Evolutionary conservation across 2,113 vertebrate genomes (phyloP), one percentile per base, ranked within the genome.

Genomic region (Scophthalmus maximus): DNA sequence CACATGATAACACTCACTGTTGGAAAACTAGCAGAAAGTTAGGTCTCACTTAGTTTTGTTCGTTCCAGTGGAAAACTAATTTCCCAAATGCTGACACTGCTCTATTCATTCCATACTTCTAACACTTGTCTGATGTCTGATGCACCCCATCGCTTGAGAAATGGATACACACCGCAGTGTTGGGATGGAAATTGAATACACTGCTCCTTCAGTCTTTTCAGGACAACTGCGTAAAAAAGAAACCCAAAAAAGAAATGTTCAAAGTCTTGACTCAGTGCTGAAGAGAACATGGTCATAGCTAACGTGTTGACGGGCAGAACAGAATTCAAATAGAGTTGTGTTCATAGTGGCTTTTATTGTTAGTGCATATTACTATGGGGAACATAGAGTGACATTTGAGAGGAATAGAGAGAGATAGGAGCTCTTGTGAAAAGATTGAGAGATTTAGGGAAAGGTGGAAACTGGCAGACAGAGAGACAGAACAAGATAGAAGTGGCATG

Each of bases 401-500:
- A 67, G 30, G 29, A 15, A 36, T 22, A 44, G 34, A 36, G 58
- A 27, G 17, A 46, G 29, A 30, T 32, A n/a, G 12, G 36, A 59
- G 73, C 72, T 73, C 52, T 67, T 66, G 29, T 64, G 56, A 83
- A 73, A 76, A 78, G 65, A 79, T 64, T 60, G 76, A 76, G 75
- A 77, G 67, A 80, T 73, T 82, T 78, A 36, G 42, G 57, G 75
- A 34, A 66, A 27, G 71, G 73, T 61, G 32, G 73, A 46, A 46
- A 46, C 42, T 51, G 62, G 68, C 65, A 42, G 75, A 61, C 51
- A 18, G 53, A 53, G 55, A 20, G 73, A 69, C 47, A 51, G 68
- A 78, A 52, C 59, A 77, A 80, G 73, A 75, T 9, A 61, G 69
- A 73, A 87, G 68, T 69, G 77, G 61, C 70, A 56, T 53, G 75